Evolutionary conservation across 2,888 invertebrate species (phyloP).

Genomic region (Argyra leucocephala): DNA sequence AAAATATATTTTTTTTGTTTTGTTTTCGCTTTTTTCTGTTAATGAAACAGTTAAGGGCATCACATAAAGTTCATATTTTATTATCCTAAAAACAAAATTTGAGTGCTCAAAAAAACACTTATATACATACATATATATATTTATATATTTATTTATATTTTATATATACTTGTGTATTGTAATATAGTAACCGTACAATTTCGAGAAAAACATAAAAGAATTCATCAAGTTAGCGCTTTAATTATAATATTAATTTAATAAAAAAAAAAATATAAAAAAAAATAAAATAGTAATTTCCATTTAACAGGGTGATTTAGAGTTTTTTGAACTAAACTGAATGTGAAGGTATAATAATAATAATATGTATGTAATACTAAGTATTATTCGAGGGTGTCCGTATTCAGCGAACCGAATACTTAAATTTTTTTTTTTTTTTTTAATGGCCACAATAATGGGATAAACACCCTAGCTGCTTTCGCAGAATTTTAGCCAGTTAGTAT

Average conservation of each 20-base stretch:
- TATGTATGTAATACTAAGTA: too few relatives aligned
- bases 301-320: not conserved
- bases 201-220: not conserved
- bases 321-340: too few relatives aligned
- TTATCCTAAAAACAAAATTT: not conserved
- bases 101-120: not conserved
- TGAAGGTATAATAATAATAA: too few relatives aligned
- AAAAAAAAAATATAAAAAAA: too few relatives aligned
- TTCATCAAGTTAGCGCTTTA: conserved; percentile 1
- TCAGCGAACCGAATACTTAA: too few relatives aligned
- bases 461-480: too few relatives aligned
- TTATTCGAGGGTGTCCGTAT: too few relatives aligned
- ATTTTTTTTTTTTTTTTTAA: too few relatives aligned
- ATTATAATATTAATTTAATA: not conserved
- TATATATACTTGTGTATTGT: not conserved
- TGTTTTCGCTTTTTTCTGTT: not conserved
- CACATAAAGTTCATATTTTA: conserved; percentile 6
- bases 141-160: not conserved
- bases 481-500: too few relatives aligned
- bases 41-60: conserved; percentile 4
- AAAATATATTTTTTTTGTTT: not conserved
- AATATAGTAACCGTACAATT: conserved; percentile 1
- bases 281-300: not conserved
- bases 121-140: not conserved
- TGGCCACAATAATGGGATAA: too few relatives aligned